Base-by-base conservation (phyloP, 2,888 invertebrate species). In the Euzophera pinguis region DNA sequence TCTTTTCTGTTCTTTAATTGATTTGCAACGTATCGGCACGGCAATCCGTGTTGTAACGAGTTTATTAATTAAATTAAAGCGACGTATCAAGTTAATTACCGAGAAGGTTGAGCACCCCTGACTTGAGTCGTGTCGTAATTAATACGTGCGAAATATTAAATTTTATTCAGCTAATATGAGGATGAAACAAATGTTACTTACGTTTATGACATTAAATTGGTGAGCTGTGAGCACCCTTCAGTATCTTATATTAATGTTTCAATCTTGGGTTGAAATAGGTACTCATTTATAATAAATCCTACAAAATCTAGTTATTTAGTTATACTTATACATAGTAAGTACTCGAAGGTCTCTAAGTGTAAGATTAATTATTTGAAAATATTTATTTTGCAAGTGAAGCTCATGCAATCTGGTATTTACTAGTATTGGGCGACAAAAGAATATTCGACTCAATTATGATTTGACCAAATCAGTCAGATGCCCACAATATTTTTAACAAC, bases 1-100 rank as follows among this genome's bases (percentile, higher is more conserved):
- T 32, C 3, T 9, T 9, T 32, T 32, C 32, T 32, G 32, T 32
- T 9, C 2, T 32, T 3, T 38, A 13, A 14, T 14, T 38, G 14
- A 7, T 38, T 13, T 38, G 2, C 8, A 6, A 29, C 8, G 12
- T 17, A 8, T 22, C 13, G 43, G 3, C 22, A 41, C 10, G 22
- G 22, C 72, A 62, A 69, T 77, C 81, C 78, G 8, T 65, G 63
- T 64, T 69, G 67, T 81, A 81, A 81, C 75, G 75, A 75, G 69
- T 73, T 75, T 76, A 79, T 79, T 82, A 81, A 82, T 81, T 76
- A 61, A 74, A 81, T 81, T 78, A 79, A 77, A 75, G 58, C 61
- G 65, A 67, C 71, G 66, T 70, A 73, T 71, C 67, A 69, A 63
- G 58, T 65, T 75, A 68, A 75, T 75, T 71, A 67, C 64, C 17